Base-by-base conservation (phyloP, 2,113 vertebrate genomes). In the Neogobius melanostomus region DNA sequence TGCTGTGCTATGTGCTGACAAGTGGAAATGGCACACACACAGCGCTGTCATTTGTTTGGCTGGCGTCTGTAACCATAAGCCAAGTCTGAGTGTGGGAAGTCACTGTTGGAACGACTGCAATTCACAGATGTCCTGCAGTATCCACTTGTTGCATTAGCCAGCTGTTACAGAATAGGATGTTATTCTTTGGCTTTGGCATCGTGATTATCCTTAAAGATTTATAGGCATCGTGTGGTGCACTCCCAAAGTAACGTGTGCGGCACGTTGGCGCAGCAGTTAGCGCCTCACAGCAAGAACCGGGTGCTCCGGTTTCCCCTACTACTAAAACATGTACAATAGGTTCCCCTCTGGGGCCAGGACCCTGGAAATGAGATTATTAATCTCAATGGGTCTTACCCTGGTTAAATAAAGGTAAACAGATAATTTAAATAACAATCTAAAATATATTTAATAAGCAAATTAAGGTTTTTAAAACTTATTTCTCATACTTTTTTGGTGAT, bases 21-120 rank as follows among this genome's bases (percentile, higher is more conserved):
- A 28, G 66, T 45, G 36, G 11, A 49, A 8, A 28, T 17, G 50
- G 69, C 28, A 36, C 28, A 36, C 28, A 57, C 48, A 66, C 54
- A 48, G 14, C 14, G n/a, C 2, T 28, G 15, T 74, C 67, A 48
- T 52, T 51, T 56, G 57, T 54, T 72, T 59, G 65, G 59, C 56
- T 5, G 64, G 47, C 60, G 61, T 73, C 11, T 46, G 52, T 59
- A 74, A 3, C 28, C 74, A 70, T 53, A 47, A 61, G 60, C 42
- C 74, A 68, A 21, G 65, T 76, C 72, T 77, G 61, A 62, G 69
- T 82, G 81, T 84, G 83, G 53, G 87, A 90, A 89, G 83, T 45
- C 60, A 46, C 51, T 76, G 70, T 61, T 81, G 76, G 72, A 68
- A 66, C 66, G 57, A 81, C 69, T 83, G 72, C 77, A 70, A 14